A percentile compares a stretch with the other conserved stretches of the same genome.
Evolutionary conservation across 30 jellyfish, hydroid and myxozoan genomes (phyloP).

Genomic region (Morbakka virulenta): DNA sequence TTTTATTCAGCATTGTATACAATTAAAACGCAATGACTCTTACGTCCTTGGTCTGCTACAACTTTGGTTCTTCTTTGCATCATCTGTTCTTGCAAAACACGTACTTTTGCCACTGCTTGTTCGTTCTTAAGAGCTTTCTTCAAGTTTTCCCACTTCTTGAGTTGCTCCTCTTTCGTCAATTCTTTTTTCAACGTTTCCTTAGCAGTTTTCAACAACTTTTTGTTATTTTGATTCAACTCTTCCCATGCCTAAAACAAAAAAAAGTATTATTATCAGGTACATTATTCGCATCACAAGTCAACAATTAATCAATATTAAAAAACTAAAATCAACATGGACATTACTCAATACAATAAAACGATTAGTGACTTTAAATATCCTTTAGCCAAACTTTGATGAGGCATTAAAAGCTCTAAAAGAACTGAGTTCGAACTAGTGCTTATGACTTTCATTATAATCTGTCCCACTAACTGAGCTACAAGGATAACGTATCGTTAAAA

Average conservation of each 20-base stretch:
- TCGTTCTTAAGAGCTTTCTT: not conserved
- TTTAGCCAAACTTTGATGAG: too few species aligned
- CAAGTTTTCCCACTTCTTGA: conserved; percentile 41
- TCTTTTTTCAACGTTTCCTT: not conserved
- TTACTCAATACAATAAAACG: too few species aligned
- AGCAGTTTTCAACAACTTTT: not conserved
- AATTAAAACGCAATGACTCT: too few species aligned
- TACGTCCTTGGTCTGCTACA: not conserved
- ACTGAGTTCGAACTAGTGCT: too few species aligned
- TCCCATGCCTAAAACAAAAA: conserved; percentile 22
- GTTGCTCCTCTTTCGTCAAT: not conserved
- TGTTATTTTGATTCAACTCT: not conserved
- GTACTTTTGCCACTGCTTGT: not conserved
- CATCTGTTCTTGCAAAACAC: not conserved
- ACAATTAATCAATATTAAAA: not conserved
- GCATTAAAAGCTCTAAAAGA: too few species aligned
- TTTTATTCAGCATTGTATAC: too few species aligned
- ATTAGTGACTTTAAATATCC: too few species aligned
- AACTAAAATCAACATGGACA: not conserved
- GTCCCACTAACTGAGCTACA: too few species aligned
- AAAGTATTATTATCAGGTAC: not conserved
- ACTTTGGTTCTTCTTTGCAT: not conserved
- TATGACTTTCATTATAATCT: too few species aligned
- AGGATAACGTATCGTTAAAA: too few species aligned
- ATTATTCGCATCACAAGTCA: not conserved